Evolutionary conservation across 2,888 invertebrate species (phyloP), one percentile per base, ranked within the genome.

Genomic region (Andrena camellia): DNA sequence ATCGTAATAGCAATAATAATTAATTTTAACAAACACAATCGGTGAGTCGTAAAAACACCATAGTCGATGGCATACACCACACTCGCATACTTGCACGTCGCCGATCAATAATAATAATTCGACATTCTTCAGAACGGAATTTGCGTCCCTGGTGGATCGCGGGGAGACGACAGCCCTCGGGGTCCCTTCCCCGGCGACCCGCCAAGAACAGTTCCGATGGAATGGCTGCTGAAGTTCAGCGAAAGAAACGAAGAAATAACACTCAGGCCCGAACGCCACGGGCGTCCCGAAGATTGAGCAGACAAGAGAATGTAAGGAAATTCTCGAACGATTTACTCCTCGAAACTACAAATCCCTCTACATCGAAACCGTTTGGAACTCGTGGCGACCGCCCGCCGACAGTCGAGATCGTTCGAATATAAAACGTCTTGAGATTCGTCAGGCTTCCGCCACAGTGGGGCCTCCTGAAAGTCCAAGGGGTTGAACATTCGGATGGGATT

Each of bases 21-120:
- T 86, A 90, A 85, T 90, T 90, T 90, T 87, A 88, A 90, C 90
- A 90, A 90, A 90, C 90, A 88, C 80, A 90, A 89, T 90, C 79
- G 84, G 83, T 87, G 83, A 89, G 83, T 86, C 73, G 81, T 85
- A 80, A 87, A 85, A 88, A 85, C 81, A 86, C 79, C 81, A 84
- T 76, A 83, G 57, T 88, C 75, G 69, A 86, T 90, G 84, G 83
- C 86, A 64, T 83, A 79, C 66, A 72, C 60, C 81, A 84, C 83
- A 83, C 80, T 78, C 74, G 83, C 81, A 72, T 78, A 82, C 63
- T 87, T 86, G 80, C 76, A 68, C 81, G 74, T 78, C 54, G 74
- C 76, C 84, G 66, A 78, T 83, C 63, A 52, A 86, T 57, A 67
- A 48, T 68, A 42, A 42, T 42, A 42, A 62, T 81, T 79, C 75